A percentile compares a stretch with the other conserved stretches of the same genome.
phyloP scores from a whole-genome alignment of 2,113 vertebrate genomes.

The Leptobrachium ailaonicum region DNA sequence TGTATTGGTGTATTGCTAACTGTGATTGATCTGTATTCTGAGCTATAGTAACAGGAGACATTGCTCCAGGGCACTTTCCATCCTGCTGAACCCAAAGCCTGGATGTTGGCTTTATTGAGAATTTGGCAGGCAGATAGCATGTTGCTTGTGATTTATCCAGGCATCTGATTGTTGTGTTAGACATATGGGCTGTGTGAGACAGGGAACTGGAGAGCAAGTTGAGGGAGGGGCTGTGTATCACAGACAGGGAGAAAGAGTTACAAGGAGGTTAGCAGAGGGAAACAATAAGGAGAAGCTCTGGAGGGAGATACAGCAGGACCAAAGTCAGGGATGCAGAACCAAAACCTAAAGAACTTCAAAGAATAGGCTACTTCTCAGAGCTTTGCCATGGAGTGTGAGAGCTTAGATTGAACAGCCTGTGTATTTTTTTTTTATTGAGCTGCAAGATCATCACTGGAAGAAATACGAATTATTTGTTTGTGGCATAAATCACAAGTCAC shows the following conservation, averaged over 20 bases:
- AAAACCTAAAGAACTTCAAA: conserved; percentile 10
- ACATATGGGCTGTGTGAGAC: conserved; percentile 8
- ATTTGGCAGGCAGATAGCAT: conserved; percentile 30
- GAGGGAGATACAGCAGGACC: conserved; percentile 6
- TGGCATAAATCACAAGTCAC: not conserved
- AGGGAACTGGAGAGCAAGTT: not conserved
- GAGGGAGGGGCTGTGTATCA: conserved; percentile 5
- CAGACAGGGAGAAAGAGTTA: conserved; percentile 14
- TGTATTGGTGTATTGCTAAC: too few species aligned
- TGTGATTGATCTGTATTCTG: not conserved
- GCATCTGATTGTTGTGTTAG: conserved; percentile 2
- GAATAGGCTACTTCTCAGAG: not conserved
- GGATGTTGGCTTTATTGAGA: conserved; percentile 12
- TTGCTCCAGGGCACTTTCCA: not conserved
- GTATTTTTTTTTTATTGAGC: not conserved
- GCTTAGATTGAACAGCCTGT: not conserved
- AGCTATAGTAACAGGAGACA: not conserved
- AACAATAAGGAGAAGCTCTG: conserved; percentile 27
- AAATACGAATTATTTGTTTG: too few species aligned
- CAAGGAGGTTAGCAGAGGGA: conserved; percentile 26
- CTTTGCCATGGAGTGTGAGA: not conserved
- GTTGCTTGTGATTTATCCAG: conserved; percentile 7
- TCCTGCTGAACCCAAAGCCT: not conserved
- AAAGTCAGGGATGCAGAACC: conserved; percentile 6
- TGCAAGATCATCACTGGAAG: not conserved